These are phyloP conservation scores for Atta cephalotes DNA, from an alignment of 1,140 invertebrate species.

Conservation along the genomic window DNA sequence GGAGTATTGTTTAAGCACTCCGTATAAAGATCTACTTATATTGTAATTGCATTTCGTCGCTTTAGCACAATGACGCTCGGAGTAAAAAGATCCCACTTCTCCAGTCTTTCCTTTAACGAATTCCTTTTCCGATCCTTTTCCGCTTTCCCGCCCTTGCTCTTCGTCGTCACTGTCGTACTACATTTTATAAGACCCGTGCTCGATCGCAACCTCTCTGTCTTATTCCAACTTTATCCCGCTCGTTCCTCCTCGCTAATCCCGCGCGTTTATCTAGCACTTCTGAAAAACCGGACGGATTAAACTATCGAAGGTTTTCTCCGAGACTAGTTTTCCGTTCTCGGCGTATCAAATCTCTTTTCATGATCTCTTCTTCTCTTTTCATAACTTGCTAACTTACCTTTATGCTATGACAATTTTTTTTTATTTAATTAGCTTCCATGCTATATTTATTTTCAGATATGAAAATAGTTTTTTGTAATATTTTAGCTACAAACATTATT, in stretches of 20 bases:
- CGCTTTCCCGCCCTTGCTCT: constrained; percentile 53
- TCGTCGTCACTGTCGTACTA: constrained; percentile 62
- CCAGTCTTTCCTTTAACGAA: constrained; percentile 72
- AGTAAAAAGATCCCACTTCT: constrained; percentile 73
- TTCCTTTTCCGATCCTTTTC: constrained; percentile 68
- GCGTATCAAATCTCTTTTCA: constrained; percentile 38
- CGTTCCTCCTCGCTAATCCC: constrained; percentile 56
- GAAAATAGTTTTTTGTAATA: background rate
- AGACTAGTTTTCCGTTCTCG: constrained; percentile 59
- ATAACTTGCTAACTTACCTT: background rate
- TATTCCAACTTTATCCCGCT: constrained; percentile 39
- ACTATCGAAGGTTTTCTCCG: constrained; percentile 70
- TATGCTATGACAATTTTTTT: background rate
- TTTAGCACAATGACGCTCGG: constrained; percentile 68
- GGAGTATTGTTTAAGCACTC: background rate
- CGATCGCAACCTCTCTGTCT: constrained; percentile 56
- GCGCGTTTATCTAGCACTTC: constrained; percentile 46
- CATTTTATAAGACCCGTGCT: constrained; percentile 58
- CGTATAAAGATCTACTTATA: constrained; percentile 20
- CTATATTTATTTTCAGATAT: background rate
- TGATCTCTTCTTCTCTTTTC: background rate
- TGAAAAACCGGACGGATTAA: constrained; percentile 72
- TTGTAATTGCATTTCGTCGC: constrained; percentile 73
- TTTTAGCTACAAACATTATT: background rate
- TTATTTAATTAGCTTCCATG: background rate